phyloP scores from a whole-genome alignment of 2,888 invertebrate species.

The Drosophila mimica region DNA sequence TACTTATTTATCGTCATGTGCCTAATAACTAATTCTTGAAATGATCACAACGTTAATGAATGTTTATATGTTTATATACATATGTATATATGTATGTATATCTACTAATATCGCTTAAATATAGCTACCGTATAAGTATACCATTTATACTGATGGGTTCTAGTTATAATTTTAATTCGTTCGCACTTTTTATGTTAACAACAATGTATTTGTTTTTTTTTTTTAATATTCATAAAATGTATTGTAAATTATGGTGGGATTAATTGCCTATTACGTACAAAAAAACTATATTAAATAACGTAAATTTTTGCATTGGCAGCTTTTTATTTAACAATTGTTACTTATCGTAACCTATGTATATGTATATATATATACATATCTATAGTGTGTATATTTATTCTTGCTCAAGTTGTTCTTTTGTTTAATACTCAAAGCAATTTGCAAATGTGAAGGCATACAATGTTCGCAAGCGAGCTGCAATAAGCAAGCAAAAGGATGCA shows the following conservation, averaged over 20 bases:
- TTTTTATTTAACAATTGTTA: slow-evolving; percentile 19
- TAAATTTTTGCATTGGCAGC: slow-evolving; percentile 44
- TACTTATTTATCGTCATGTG: slow-evolving; percentile 18
- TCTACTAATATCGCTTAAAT: slow-evolving; percentile 30
- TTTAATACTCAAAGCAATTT: slow-evolving; percentile 54
- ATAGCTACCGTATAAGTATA: slow-evolving; percentile 54
- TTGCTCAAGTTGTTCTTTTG: slow-evolving; percentile 16
- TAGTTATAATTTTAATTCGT: slow-evolving; percentile 15
- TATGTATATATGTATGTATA: slow-evolving; percentile 22
- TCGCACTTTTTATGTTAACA: slow-evolving; percentile 45
- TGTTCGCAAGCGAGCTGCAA: slow-evolving; percentile 30
- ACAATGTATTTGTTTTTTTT: slow-evolving; percentile 43
- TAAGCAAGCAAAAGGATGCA: slow-evolving; percentile 19
- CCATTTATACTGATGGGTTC: slow-evolving; percentile 37
- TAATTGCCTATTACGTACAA: slow-evolving; percentile 76
- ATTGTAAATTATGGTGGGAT: slow-evolving; percentile 85
- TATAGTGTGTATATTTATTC: slow-evolving; percentile 1
- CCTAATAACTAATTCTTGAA: slow-evolving; percentile 77
- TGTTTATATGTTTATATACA: slow-evolving; percentile 32
- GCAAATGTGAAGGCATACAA: slow-evolving; percentile 49
- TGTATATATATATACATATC: neutral
- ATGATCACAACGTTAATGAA: slow-evolving; percentile 83
- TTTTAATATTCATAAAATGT: slow-evolving; percentile 60
- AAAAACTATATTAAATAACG: slow-evolving; percentile 34
- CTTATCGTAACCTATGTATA: neutral